Percentiles rank a stretch among this genome's conserved stretches.
Evolutionary conservation across 1,140 invertebrate genomes (phyloP).

Genomic region (Rhagoletis pomonella): DNA sequence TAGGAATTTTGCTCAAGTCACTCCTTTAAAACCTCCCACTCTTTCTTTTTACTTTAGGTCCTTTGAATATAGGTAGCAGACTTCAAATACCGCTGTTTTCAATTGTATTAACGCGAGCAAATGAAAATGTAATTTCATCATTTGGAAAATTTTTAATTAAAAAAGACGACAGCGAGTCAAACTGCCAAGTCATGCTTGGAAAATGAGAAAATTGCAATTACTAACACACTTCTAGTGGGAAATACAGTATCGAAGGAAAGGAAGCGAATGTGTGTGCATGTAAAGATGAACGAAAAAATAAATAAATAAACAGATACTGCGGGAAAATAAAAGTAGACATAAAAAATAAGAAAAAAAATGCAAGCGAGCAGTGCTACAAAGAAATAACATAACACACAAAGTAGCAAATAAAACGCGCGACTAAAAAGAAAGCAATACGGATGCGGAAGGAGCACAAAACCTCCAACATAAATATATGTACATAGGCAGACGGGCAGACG

Average conservation of each 20-base stretch:
- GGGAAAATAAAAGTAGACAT: neutral
- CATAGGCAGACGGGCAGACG: neutral
- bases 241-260: neutral
- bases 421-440: neutral
- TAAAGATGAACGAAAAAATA: neutral
- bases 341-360: neutral
- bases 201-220: conserved; percentile 45
- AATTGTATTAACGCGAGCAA: conserved; percentile 8
- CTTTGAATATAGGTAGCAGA: too few relatives aligned
- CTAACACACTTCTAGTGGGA: conserved; percentile 4
- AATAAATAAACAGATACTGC: neutral
- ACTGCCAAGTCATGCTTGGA: conserved; percentile 34
- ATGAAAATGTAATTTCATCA: conserved; percentile 41
- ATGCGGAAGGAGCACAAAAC: neutral
- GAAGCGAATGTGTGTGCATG: neutral
- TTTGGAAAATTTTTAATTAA: conserved; percentile 50
- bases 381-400: neutral
- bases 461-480: neutral
- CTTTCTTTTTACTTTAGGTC: too few relatives aligned
- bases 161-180: conserved; percentile 41
- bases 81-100: neutral
- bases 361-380: neutral
- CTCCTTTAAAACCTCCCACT: too few relatives aligned
- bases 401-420: neutral
- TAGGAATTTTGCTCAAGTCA: too few relatives aligned